Conservation (phyloP, 2,797 vertebrate genomes). For the Hapalemur alaotrensis region DNA sequence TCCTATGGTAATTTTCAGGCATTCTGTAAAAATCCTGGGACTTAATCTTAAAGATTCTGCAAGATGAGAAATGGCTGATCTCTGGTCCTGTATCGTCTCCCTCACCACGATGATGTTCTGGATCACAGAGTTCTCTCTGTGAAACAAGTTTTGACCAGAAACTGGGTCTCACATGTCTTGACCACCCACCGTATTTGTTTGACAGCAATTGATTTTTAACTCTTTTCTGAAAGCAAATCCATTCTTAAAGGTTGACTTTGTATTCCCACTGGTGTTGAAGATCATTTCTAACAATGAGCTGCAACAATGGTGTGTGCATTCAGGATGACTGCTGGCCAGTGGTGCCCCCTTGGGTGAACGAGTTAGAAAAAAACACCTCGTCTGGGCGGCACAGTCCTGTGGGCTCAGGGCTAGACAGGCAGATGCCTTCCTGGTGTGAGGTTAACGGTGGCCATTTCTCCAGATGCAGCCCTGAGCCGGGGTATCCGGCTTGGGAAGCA, state of each 20-base stretch:
- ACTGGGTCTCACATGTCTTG: neutral
- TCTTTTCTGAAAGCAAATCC: neutral
- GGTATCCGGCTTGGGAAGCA: neutral
- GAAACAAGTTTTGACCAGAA: constrained; percentile 25
- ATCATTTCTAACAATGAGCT: neutral
- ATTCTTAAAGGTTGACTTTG: neutral
- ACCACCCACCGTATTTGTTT: neutral
- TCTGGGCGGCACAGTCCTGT: neutral
- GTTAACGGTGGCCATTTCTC: neutral
- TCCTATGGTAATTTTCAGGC: neutral
- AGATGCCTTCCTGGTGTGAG: neutral
- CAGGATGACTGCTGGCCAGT: neutral
- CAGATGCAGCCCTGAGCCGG: neutral
- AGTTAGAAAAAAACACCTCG: neutral
- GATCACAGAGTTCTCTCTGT: neutral
- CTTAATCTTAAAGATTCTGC: neutral
- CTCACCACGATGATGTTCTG: neutral
- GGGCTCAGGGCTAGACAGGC: neutral
- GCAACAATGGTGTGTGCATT: neutral
- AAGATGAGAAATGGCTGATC: neutral
- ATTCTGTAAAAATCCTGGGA: neutral
- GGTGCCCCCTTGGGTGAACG: neutral
- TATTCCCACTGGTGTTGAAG: neutral
- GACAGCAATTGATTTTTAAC: neutral
- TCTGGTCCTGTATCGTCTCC: neutral